phyloP scores from a whole-genome alignment of 2,113 vertebrate genomes.

The Peucedramus taeniatus region DNA sequence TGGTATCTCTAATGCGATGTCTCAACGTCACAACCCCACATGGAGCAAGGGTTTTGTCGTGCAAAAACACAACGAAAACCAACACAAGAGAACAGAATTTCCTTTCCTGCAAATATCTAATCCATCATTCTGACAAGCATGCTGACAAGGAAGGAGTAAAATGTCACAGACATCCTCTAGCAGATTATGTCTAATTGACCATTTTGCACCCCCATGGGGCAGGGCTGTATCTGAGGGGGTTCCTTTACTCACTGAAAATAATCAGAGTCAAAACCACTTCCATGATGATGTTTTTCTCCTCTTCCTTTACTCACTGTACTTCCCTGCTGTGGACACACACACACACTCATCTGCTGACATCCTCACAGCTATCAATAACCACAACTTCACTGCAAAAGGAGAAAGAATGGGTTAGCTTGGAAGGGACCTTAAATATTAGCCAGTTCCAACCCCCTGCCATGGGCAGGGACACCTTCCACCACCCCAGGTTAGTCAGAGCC shows the following conservation, averaged over 20 bases:
- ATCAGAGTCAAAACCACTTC: background rate
- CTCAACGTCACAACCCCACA: rapidly evolving
- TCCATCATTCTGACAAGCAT: background rate
- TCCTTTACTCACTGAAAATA: background rate
- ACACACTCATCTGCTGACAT: background rate
- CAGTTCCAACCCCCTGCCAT: background rate
- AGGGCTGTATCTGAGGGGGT: background rate
- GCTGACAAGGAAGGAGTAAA: background rate
- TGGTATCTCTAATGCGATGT: background rate
- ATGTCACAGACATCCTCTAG: background rate
- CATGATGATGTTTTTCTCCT: background rate
- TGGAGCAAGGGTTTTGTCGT: rapidly evolving
- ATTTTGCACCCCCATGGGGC: background rate
- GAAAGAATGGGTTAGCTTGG: background rate
- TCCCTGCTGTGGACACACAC: background rate
- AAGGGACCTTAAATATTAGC: background rate
- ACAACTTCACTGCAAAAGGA: background rate
- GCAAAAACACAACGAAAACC: background rate
- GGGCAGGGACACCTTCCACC: no score
- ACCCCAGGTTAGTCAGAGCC: background rate
- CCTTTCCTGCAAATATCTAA: background rate
- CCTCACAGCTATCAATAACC: background rate
- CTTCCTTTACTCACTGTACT: background rate
- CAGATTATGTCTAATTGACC: background rate
- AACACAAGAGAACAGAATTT: background rate